Evolutionary conservation across 2,797 vertebrate genomes (phyloP).

Genomic region (Kryptopterus vitreolus): DNA sequence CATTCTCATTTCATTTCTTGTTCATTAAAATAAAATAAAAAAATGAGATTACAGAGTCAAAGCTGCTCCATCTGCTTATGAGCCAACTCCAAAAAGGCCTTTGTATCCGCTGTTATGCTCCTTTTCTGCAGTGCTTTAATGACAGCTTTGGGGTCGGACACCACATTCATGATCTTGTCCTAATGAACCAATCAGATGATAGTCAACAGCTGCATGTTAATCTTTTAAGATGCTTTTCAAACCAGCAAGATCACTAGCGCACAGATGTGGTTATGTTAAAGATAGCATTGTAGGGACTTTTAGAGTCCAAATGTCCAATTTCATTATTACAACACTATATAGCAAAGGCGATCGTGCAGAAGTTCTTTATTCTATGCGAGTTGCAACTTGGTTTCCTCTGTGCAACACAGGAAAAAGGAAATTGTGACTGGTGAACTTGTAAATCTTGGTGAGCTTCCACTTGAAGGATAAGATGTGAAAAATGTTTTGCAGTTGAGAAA

Average conservation of each 20-base stretch:
- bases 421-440: background rate
- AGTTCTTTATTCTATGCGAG: background rate
- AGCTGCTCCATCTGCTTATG: conserved; percentile 61
- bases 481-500: background rate
- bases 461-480: background rate
- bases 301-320: background rate
- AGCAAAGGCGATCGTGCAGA: background rate
- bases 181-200: conserved; percentile 47
- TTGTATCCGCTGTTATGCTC: conserved; percentile 30
- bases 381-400: background rate
- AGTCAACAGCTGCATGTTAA: background rate
- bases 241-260: background rate
- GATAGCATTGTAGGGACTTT: background rate
- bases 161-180: conserved; percentile 60
- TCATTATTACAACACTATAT: background rate
- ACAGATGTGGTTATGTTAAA: background rate
- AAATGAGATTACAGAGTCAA: background rate
- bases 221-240: background rate
- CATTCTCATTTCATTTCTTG: background rate
- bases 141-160: conserved; percentile 55
- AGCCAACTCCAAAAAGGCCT: conserved; percentile 61
- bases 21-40: background rate
- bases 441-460: background rate
- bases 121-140: conserved; percentile 60
- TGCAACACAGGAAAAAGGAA: background rate